Evolutionary conservation across 2,888 invertebrate genomes (phyloP).

Genomic region (Didymodactylos carnosus): DNA sequence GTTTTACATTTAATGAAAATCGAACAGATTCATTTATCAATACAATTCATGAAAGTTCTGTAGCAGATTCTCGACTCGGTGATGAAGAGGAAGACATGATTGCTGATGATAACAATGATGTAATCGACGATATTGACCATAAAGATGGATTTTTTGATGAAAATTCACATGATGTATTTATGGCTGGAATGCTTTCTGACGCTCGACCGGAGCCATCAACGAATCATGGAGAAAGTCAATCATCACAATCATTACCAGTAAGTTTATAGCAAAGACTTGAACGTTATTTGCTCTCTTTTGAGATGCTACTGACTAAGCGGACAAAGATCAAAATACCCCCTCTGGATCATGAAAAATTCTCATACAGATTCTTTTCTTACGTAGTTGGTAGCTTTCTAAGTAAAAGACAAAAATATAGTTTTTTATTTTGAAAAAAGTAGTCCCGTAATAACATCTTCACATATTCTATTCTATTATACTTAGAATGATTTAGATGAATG

Average conservation of each 20-base stretch:
- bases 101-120: neutral
- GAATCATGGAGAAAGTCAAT: neutral
- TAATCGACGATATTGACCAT: neutral
- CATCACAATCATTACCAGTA: neutral
- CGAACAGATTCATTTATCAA: neutral
- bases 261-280: neutral
- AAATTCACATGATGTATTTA: neutral
- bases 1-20: neutral
- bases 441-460: no score
- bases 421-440: no score
- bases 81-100: neutral
- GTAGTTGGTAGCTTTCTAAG: no score
- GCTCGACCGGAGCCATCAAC: neutral
- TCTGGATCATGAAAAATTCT: no score
- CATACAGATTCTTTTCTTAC: no score
- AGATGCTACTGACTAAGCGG: no score
- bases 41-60: neutral
- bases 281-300: neutral
- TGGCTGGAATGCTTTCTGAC: neutral
- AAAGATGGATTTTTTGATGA: neutral
- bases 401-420: no score
- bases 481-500: no score
- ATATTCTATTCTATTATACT: no score
- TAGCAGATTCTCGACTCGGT: no score
- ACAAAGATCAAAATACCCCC: no score